Base-by-base conservation (phyloP, 1,140 invertebrate species). In the Patella vulgata region DNA sequence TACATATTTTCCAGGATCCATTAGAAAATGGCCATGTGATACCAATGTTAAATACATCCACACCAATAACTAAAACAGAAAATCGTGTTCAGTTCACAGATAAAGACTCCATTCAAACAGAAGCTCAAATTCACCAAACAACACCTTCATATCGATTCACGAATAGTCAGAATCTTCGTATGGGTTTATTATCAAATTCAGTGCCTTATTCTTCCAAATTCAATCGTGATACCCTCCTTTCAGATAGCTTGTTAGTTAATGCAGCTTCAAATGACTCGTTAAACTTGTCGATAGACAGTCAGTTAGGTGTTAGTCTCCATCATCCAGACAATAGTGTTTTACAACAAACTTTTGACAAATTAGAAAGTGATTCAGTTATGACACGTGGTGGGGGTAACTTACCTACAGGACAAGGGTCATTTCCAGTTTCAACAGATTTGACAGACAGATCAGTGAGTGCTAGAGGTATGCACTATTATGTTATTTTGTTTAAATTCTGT, bases 181-280 rank as follows among this genome's bases (percentile, higher is more conserved):
- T 55, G 51, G 54, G 51, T 23, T 53, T 27, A 42, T 39, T 39
- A 9, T 39, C 28, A n/a, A 27, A 44, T 42, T 47, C 50, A 14
- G 40, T 30, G 12, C 47, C 30, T 4, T 30, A 28, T 14, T 27
- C 57, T 17, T 27, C 27, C 14, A 21, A 31, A n/a, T 12, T 21
- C 1, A 42, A 30, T 4, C 40, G 27, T 23, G 40, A 30, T 9
- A 11, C 30, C 25, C 11, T 53, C 0, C 55, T 57, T 2, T 57
- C 55, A 46, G 68, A 70, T n/a, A 70, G 68, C 39, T 39, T 70
- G 42, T 46, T 67, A 8, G 63, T 63, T 25, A 65, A 80, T 63
- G 68, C 70, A 11, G 57, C 73, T 39, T 64, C 70, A 3, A 54
- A 73, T 19, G 68, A 73, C 39, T 55, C 59, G 11, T 48, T 61